A percentile compares a stretch with the other conserved stretches of the same genome.
These are phyloP conservation scores for Bellardia pandia DNA, from an alignment of 2,888 invertebrate species.

Conservation along the genomic window DNA sequence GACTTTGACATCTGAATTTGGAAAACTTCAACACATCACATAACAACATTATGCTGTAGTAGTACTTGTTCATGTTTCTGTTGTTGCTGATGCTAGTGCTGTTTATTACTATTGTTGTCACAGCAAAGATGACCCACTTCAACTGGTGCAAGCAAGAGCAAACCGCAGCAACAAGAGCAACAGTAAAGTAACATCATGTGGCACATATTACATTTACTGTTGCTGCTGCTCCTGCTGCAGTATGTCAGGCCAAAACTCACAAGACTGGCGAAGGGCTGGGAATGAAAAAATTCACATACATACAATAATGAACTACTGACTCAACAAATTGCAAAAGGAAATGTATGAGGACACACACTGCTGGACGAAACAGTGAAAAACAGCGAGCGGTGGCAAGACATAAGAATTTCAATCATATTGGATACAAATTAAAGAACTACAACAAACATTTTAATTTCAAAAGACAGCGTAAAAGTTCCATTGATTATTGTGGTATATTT, in stretches of 20 bases:
- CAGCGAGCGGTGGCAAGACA: background rate
- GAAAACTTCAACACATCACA: slow-evolving; percentile 62
- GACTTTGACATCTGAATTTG: slow-evolving; percentile 72
- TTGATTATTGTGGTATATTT: slow-evolving; percentile 41
- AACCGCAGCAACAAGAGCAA: slow-evolving; percentile 32
- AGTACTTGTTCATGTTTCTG: background rate
- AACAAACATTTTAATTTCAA: slow-evolving; percentile 50
- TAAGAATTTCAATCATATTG: slow-evolving; percentile 46
- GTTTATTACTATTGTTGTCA: slow-evolving; percentile 55
- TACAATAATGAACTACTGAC: slow-evolving; percentile 46
- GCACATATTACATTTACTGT: slow-evolving; percentile 4
- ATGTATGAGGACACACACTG: slow-evolving; percentile 1
- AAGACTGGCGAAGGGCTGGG: background rate
- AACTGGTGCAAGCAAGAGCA: slow-evolving; percentile 19
- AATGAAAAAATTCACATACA: background rate
- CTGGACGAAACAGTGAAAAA: background rate
- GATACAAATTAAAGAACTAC: slow-evolving; percentile 36
- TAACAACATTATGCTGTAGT: slow-evolving; percentile 35
- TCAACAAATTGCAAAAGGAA: slow-evolving; percentile 45
- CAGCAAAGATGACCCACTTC: slow-evolving; percentile 54
- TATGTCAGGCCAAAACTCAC: background rate
- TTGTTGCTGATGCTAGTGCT: slow-evolving; percentile 30
- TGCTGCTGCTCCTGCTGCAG: background rate
- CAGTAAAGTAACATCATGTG: background rate
- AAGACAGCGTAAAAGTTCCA: slow-evolving; percentile 40